Conservation (phyloP, 2,888 invertebrate genomes). For the Pseudoips prasinana region DNA sequence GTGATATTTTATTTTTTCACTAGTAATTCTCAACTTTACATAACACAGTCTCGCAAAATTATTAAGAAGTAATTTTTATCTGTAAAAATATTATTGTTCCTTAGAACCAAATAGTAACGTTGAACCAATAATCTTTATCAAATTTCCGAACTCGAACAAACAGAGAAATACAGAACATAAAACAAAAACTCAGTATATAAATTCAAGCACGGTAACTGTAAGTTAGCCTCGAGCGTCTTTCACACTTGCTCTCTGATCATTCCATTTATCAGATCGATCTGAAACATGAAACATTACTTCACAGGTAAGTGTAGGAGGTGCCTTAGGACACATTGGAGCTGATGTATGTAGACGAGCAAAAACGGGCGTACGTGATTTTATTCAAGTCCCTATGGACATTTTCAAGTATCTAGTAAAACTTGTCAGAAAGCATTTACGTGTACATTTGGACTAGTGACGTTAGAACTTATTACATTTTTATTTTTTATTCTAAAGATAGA, state of each 20-base stretch:
- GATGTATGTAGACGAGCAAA: slow-evolving; percentile 13
- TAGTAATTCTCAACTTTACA: no score
- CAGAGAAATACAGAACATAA: slow-evolving; percentile 12
- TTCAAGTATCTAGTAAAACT: no score
- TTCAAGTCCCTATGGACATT: no score
- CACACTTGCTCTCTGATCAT: slow-evolving; percentile 49
- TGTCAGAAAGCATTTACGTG: no score
- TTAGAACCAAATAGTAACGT: neutral
- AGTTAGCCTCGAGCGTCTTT: slow-evolving; percentile 23
- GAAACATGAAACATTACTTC: slow-evolving; percentile 56
- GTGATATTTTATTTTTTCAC: no score
- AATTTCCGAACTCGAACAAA: slow-evolving; percentile 14
- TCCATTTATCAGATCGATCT: slow-evolving; percentile 50
- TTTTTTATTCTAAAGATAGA: no score
- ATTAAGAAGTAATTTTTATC: no score
- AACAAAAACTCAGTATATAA: slow-evolving; percentile 16
- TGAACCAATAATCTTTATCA: slow-evolving; percentile 1
- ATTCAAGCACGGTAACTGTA: slow-evolving; percentile 21
- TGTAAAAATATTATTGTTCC: no score
- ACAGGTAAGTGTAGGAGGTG: slow-evolving; percentile 49
- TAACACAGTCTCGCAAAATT: no score
- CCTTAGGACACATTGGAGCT: slow-evolving; percentile 41
- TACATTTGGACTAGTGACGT: no score
- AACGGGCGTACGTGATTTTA: no score
- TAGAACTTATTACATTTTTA: no score